Conservation (phyloP, 2,113 vertebrate species). For the Bubo blakistoni region DNA sequence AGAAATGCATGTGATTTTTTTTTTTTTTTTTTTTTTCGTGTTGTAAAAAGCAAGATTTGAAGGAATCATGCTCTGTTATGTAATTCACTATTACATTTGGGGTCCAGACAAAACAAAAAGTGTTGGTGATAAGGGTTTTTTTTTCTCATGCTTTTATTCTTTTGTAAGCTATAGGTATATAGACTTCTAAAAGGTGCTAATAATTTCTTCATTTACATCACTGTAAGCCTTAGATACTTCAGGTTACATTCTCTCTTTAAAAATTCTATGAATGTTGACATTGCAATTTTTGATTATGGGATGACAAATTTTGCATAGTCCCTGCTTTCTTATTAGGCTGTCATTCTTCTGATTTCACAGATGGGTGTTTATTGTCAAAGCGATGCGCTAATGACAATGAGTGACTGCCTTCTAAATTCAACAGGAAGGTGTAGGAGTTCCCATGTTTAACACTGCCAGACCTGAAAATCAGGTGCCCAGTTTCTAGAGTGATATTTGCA, state of each 20-base stretch:
- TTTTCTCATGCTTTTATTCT: not conserved
- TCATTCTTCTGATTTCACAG: not conserved
- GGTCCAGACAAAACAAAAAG: not conserved
- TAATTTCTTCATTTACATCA: not conserved
- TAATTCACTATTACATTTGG: not conserved
- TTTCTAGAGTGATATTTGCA: not conserved
- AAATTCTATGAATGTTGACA: not conserved
- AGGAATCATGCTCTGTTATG: not conserved
- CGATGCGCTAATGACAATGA: not conserved
- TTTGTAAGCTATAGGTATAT: not conserved
- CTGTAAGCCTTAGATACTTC: not conserved
- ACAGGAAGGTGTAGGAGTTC: not conserved
- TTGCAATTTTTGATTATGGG: not conserved
- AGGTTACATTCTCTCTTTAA: not conserved
- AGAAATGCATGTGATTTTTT: not conserved
- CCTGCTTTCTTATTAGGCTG: not conserved
- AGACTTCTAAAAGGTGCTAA: not conserved
- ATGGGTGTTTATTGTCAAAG: not conserved
- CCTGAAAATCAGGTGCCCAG: not conserved
- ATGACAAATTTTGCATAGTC: not conserved
- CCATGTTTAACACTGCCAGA: not conserved
- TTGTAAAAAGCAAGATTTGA: not conserved
- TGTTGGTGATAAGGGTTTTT: not conserved
- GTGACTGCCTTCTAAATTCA: not conserved
- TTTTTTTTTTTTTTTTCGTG: not conserved